Percentiles rank a stretch among this genome's conserved stretches.
These are phyloP conservation scores for Episyrphus balteatus DNA, from an alignment of 1,140 invertebrate genomes.

Conservation along the genomic window DNA sequence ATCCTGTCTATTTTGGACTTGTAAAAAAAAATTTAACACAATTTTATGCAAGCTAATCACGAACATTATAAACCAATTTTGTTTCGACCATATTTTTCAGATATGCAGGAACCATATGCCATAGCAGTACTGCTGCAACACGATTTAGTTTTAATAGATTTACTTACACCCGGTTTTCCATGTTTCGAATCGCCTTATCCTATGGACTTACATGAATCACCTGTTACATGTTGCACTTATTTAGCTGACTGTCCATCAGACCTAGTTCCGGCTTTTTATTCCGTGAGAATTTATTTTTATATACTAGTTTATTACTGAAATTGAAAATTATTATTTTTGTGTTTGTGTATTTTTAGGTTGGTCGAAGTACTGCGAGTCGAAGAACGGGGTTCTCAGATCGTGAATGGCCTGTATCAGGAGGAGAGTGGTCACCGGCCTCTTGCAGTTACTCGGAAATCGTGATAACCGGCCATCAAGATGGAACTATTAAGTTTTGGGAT, in stretches of 20 bases:
- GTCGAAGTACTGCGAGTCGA: slow-evolving; percentile 48
- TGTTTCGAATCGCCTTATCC: slow-evolving; percentile 99
- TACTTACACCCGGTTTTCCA: slow-evolving; percentile 88
- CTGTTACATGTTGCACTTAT: slow-evolving; percentile 92
- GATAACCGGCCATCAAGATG: slow-evolving; percentile 92
- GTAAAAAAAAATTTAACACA: neutral
- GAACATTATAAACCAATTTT: neutral
- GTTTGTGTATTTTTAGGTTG: slow-evolving; percentile 30
- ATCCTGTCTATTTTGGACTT: neutral
- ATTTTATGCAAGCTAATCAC: neutral
- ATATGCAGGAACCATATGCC: slow-evolving; percentile 93
- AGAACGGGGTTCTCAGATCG: slow-evolving; percentile 84
- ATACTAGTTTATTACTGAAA: slow-evolving; percentile 2
- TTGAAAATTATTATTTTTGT: neutral
- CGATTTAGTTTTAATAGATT: slow-evolving; percentile 96
- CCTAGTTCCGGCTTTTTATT: slow-evolving; percentile 83
- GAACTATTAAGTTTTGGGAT: slow-evolving; percentile 96
- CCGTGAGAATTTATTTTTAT: slow-evolving; percentile 35
- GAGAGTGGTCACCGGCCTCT: slow-evolving; percentile 86
- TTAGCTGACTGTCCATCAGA: slow-evolving; percentile 95
- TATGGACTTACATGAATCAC: slow-evolving; percentile 97
- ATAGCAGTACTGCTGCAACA: slow-evolving; percentile 95
- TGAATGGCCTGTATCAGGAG: slow-evolving; percentile 91
- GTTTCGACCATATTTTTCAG: slow-evolving; percentile 43
- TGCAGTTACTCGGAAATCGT: slow-evolving; percentile 96